Conservation (phyloP, 1,140 invertebrate genomes). For the Argopecten irradians region DNA sequence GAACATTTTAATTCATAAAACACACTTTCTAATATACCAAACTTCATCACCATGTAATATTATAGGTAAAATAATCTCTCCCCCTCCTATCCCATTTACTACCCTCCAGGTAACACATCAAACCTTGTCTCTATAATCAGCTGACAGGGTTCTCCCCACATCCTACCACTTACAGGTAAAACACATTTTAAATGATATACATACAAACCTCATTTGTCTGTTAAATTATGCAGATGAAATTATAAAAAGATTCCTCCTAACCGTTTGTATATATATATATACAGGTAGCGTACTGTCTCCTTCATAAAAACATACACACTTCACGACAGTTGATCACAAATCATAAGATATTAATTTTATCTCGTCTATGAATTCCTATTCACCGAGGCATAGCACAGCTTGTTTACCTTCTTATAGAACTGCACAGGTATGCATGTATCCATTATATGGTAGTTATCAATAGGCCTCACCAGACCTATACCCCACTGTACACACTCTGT, state of each 20-base stretch:
- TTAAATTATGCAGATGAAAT: conserved; percentile 3
- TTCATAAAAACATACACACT: conserved; percentile 3
- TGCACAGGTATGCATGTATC: conserved; percentile 11
- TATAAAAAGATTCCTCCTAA: neutral
- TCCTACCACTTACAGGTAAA: neutral
- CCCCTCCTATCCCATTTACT: neutral
- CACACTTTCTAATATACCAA: neutral
- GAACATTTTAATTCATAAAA: neutral
- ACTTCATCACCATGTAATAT: neutral
- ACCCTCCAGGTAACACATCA: too few species aligned
- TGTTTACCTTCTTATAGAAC: neutral
- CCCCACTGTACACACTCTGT: neutral
- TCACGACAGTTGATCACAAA: neutral
- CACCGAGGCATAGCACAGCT: neutral
- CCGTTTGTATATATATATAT: neutral
- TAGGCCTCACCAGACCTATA: neutral
- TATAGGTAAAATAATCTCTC: neutral
- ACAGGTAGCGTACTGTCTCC: neutral
- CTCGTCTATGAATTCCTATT: neutral
- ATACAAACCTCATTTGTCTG: neutral
- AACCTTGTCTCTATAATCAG: too few species aligned
- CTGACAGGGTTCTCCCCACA: too few species aligned
- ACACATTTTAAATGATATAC: neutral
- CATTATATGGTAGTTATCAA: neutral
- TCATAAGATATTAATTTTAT: conserved; percentile 9